A percentile compares a stretch with the other conserved stretches of the same genome.
phyloP scores from a whole-genome alignment of 1,140 invertebrate species.

The Centruroides sculpturatus region DNA sequence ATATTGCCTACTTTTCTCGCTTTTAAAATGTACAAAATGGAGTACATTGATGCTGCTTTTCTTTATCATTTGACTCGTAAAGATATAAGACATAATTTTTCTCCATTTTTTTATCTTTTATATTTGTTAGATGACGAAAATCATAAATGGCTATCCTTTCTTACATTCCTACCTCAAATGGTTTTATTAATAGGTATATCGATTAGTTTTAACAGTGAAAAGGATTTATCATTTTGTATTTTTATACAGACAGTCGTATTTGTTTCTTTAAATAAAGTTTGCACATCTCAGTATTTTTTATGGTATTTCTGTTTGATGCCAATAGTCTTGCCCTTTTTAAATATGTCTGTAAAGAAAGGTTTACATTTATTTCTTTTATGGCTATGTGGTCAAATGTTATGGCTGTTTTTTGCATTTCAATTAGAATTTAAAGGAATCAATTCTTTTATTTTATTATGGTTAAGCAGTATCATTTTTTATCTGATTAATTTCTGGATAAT shows the following conservation, averaged over 20 bases:
- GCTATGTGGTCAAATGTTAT: slow-evolving; percentile 61
- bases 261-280: slow-evolving; percentile 89
- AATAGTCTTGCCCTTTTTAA: slow-evolving; percentile 30
- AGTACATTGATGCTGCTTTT: slow-evolving; percentile 82
- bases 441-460: slow-evolving; percentile 47
- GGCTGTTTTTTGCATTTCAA: slow-evolving; percentile 80
- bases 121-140: slow-evolving; percentile 37
- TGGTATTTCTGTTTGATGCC: slow-evolving; percentile 65
- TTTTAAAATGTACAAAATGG: slow-evolving; percentile 67
- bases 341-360: slow-evolving; percentile 21
- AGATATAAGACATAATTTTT: slow-evolving; percentile 95
- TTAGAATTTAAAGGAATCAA: slow-evolving; percentile 77
- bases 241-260: slow-evolving; percentile 74
- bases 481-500: slow-evolving; percentile 25
- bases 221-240: slow-evolving; percentile 56
- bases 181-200: slow-evolving; percentile 35
- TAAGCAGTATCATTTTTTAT: slow-evolving; percentile 33
- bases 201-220: no score
- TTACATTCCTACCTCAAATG: slow-evolving; percentile 59
- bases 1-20: slow-evolving; percentile 42
- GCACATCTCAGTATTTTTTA: slow-evolving; percentile 95
- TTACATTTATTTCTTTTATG: slow-evolving; percentile 42
- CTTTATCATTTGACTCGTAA: slow-evolving; percentile 80
- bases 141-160: slow-evolving; percentile 40
- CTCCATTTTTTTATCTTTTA: slow-evolving; percentile 84